A percentile compares a stretch with the other conserved stretches of the same genome.
Conservation (phyloP, 2,797 vertebrate genomes). For the Lophius americanus region DNA sequence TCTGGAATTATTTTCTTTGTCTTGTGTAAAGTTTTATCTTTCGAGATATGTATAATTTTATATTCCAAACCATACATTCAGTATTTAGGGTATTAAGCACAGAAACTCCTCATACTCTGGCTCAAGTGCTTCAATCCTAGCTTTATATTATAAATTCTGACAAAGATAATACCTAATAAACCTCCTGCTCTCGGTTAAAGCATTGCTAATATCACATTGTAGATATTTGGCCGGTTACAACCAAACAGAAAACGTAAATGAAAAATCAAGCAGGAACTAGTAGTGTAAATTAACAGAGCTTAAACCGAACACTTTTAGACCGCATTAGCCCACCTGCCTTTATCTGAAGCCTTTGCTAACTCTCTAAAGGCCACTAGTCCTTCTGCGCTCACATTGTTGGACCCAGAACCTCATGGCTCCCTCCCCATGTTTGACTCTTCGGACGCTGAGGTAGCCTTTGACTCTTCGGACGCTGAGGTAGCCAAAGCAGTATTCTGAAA, state of each 20-base stretch:
- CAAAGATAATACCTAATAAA: no score
- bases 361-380: constrained; percentile 23
- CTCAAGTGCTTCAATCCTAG: no score
- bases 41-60: no score
- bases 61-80: no score
- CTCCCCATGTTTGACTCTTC: constrained; percentile 24
- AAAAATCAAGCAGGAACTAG: constrained; percentile 10
- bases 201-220: no score
- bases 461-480: constrained; percentile 31
- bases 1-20: no score
- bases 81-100: no score
- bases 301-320: not conserved
- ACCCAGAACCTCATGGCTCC: constrained; percentile 24
- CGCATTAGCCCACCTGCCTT: not conserved
- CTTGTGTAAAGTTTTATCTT: no score
- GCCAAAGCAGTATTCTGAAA: constrained; percentile 39
- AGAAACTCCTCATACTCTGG: no score
- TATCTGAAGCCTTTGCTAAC: constrained; percentile 26
- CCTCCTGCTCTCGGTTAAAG: no score
- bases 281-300: not conserved
- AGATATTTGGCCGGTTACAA: no score
- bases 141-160: no score
- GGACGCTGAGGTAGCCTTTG: constrained; percentile 33
- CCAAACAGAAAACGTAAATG: not conserved
- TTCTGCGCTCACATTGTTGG: constrained; percentile 49